Percentiles rank a stretch among this genome's conserved stretches.
These are phyloP conservation scores for Eristalis arbustorum DNA, from an alignment of 2,888 invertebrate genomes.

Conservation along the genomic window DNA sequence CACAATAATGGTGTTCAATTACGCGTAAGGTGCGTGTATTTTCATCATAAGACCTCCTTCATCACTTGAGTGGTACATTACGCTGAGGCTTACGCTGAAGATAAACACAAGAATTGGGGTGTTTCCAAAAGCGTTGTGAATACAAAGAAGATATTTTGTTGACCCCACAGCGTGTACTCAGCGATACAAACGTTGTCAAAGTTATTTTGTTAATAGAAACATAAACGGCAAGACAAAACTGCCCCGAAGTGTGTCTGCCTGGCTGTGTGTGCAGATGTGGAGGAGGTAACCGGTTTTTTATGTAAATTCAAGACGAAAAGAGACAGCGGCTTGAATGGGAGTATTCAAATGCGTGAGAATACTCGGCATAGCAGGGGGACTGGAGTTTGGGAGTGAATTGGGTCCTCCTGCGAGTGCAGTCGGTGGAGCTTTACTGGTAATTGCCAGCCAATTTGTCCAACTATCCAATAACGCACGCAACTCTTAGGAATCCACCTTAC, in stretches of 20 bases:
- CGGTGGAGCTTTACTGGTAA: not conserved
- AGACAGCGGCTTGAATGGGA: not conserved
- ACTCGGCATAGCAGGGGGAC: not conserved
- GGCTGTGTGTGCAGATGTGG: not conserved
- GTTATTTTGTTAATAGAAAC: not conserved
- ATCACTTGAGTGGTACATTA: not conserved
- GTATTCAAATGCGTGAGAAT: slow-evolving; percentile 9
- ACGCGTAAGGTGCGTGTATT: not conserved
- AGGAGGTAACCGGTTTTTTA: slow-evolving; percentile 28
- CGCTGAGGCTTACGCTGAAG: not conserved
- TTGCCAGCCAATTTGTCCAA: no score
- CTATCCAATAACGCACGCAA: no score
- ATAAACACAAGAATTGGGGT: not conserved
- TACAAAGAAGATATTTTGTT: not conserved
- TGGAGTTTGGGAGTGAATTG: not conserved
- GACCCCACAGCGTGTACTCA: not conserved
- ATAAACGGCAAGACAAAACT: slow-evolving; percentile 1
- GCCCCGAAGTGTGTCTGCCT: not conserved
- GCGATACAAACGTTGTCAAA: not conserved
- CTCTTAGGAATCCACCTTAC: no score
- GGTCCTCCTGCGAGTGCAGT: not conserved
- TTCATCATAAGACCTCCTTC: not conserved
- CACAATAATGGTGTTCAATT: not conserved
- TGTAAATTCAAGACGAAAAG: slow-evolving; percentile 18
- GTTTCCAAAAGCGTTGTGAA: not conserved